phyloP scores from a whole-genome alignment of 2,888 invertebrate species.

The Ypsolopha sequella region DNA sequence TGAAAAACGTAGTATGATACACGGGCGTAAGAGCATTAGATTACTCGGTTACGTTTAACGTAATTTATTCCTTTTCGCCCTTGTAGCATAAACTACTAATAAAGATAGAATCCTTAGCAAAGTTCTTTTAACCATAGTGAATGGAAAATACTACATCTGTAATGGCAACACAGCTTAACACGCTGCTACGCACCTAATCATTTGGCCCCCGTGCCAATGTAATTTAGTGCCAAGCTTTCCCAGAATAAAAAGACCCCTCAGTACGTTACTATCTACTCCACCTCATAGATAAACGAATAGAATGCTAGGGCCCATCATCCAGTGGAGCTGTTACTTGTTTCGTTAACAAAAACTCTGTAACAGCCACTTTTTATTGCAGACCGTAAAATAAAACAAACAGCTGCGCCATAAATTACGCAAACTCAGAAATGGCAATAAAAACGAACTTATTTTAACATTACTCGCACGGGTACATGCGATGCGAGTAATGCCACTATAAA shows the following conservation, averaged over 20 bases:
- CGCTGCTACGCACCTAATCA: conserved; percentile 23
- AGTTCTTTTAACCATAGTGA: too few species aligned
- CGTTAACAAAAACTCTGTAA: conserved; percentile 28
- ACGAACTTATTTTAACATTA: too few species aligned
- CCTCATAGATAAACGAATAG: not conserved
- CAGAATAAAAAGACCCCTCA: conserved; percentile 14
- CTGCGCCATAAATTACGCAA: conserved; percentile 32
- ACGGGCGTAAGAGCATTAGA: too few species aligned
- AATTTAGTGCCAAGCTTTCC: conserved; percentile 21
- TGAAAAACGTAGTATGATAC: too few species aligned
- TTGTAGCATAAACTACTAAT: too few species aligned
- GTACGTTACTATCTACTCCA: not conserved
- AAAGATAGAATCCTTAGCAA: too few species aligned
- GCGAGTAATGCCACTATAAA: too few species aligned
- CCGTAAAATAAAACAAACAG: conserved; percentile 35
- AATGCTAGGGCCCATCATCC: conserved; percentile 12
- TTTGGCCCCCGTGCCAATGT: conserved; percentile 20
- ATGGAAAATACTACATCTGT: too few species aligned
- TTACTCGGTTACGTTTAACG: too few species aligned
- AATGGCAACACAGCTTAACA: too few species aligned
- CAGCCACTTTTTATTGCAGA: conserved; percentile 37
- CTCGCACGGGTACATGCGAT: too few species aligned
- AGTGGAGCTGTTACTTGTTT: conserved; percentile 18
- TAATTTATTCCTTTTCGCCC: too few species aligned
- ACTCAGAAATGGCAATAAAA: conserved; percentile 23